Evolutionary conservation across 2,113 vertebrate genomes (phyloP).

Genomic region (Cisticola juncidis): DNA sequence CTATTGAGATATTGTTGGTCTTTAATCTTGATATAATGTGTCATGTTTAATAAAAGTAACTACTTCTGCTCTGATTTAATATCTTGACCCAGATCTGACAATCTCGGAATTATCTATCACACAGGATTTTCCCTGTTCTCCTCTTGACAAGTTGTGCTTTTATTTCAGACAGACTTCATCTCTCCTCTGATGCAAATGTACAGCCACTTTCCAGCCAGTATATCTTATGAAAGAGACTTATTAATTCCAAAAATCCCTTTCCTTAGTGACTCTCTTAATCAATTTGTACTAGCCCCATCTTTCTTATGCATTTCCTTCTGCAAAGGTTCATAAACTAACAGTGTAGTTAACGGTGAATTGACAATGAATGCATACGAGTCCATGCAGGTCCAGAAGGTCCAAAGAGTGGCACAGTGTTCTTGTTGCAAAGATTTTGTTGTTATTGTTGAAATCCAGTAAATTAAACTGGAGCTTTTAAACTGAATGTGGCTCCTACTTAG

Average conservation of each 20-base stretch:
- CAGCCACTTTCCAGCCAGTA: neutral
- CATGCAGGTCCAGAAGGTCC: neutral
- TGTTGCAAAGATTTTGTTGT: neutral
- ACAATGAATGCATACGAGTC: neutral
- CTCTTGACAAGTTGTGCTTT: neutral
- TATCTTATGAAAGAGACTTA: neutral
- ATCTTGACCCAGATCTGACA: neutral
- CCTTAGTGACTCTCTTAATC: neutral
- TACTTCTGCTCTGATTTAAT: neutral
- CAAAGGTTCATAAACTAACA: neutral
- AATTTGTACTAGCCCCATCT: neutral
- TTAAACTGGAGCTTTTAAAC: neutral
- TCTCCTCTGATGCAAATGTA: neutral
- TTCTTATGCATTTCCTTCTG: neutral
- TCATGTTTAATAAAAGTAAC: neutral
- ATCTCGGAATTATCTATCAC: neutral
- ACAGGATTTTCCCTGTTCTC: neutral
- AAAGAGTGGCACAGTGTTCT: neutral
- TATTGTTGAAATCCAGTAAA: neutral
- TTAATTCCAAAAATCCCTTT: neutral
- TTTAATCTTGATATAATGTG: neutral
- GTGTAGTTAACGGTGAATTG: neutral
- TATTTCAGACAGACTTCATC: neutral
- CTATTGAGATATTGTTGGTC: neutral
- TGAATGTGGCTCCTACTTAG: neutral